phyloP scores from a whole-genome alignment of 2,113 vertebrate species.

The Albula glossodonta region DNA sequence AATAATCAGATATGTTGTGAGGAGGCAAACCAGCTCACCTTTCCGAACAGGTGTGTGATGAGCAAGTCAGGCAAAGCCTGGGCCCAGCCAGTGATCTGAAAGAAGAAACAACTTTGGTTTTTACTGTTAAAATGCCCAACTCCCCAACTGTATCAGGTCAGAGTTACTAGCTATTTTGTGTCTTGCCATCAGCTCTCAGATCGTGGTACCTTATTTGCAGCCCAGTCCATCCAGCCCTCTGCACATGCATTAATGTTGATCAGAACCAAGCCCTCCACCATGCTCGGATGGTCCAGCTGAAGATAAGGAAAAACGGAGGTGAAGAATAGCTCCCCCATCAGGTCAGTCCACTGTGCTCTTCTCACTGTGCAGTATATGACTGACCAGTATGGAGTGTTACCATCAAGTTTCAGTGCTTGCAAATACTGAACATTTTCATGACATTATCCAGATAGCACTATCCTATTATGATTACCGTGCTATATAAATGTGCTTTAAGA shows the following conservation, averaged over 20 bases:
- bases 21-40: conserved; percentile 66
- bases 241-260: conserved; percentile 90
- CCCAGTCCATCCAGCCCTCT: conserved; percentile 87
- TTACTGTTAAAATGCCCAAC: background rate
- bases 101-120: background rate
- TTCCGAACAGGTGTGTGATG: conserved; percentile 88
- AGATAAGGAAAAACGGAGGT: conserved; percentile 28
- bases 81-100: conserved; percentile 87
- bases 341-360: background rate
- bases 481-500: too few species aligned
- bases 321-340: background rate
- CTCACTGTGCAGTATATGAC: too few species aligned
- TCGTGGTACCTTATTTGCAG: conserved; percentile 82
- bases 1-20: background rate
- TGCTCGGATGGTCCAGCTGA: conserved; percentile 85
- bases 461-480: too few species aligned
- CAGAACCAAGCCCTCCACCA: conserved; percentile 90
- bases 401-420: too few species aligned
- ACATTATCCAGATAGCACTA: too few species aligned
- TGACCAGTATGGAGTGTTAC: too few species aligned
- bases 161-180: background rate
- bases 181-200: background rate
- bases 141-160: background rate
- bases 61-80: conserved; percentile 85
- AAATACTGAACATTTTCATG: too few species aligned